Evolutionary conservation across 2,797 vertebrate genomes (phyloP).

Genomic region (Anabas testudineus): DNA sequence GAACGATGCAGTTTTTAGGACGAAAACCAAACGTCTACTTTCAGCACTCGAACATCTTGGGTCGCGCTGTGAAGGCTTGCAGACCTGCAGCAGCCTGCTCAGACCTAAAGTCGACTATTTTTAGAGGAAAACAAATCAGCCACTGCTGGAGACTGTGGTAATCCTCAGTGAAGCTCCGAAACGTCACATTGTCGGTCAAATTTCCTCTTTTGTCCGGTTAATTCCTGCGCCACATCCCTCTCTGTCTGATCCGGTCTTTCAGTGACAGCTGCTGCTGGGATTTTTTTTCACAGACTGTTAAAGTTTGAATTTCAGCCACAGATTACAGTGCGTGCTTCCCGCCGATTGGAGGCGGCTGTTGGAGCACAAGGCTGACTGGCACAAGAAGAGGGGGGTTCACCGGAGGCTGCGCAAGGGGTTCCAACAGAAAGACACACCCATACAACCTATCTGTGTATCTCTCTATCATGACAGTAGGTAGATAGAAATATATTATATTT

Average conservation of each 20-base stretch:
- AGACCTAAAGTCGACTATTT: conserved; percentile 32
- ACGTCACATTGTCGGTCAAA: conserved; percentile 22
- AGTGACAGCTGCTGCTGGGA: neutral
- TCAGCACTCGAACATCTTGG: neutral
- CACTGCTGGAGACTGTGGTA: neutral
- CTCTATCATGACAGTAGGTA: neutral
- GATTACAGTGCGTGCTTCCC: conserved; percentile 40
- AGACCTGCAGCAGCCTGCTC: conserved; percentile 11
- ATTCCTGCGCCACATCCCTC: conserved; percentile 8
- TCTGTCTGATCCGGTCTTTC: accelerated
- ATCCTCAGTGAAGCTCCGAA: conserved; percentile 21
- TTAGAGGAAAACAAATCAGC: neutral
- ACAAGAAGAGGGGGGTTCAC: neutral
- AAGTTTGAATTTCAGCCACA: conserved; percentile 51
- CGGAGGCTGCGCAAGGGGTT: neutral
- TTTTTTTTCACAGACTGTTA: neutral
- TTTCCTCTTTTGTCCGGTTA: conserved; percentile 2
- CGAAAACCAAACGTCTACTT: neutral
- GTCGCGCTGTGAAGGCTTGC: neutral
- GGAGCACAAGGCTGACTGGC: conserved; percentile 28
- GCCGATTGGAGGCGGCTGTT: conserved; percentile 37
- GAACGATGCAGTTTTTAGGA: neutral
- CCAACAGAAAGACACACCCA: conserved; percentile 63
- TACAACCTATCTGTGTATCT: conserved; percentile 9
- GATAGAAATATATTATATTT: too few species aligned